Evolutionary conservation across 2,797 vertebrate species (phyloP).

Genomic region (Psittacula derbiana): DNA sequence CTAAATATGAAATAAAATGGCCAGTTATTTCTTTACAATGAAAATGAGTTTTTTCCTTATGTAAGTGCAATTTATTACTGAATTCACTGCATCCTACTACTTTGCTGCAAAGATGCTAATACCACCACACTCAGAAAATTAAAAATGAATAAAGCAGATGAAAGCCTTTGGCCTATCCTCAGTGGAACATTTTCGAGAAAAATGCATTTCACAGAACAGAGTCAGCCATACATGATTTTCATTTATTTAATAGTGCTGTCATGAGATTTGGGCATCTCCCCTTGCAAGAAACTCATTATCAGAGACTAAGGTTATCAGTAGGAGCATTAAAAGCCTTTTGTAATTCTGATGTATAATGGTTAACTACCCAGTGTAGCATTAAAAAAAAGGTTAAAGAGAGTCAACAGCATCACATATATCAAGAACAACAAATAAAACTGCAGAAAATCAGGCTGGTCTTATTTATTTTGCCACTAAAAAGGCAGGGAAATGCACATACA

Average conservation of each 20-base stretch:
- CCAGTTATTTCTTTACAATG: background rate
- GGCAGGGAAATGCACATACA: background rate
- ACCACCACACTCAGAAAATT: background rate
- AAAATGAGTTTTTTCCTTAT: background rate
- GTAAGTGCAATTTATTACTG: background rate
- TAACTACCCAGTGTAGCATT: background rate
- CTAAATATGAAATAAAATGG: background rate
- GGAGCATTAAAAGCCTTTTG: background rate
- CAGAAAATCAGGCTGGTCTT: background rate
- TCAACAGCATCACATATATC: background rate
- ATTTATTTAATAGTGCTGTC: background rate
- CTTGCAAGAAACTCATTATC: background rate
- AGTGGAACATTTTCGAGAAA: background rate
- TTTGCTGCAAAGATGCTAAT: background rate
- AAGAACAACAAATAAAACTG: background rate
- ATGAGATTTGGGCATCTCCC: background rate
- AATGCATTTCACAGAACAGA: background rate
- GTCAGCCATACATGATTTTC: background rate
- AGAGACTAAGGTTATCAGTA: background rate
- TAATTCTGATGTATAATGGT: background rate
- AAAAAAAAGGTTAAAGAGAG: background rate
- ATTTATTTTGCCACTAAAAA: background rate
- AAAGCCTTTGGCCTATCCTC: slow-evolving; percentile 12
- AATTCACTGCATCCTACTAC: background rate
- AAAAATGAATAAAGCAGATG: background rate